Evolutionary conservation across 2,113 vertebrate species (phyloP).

Genomic region (Melanerpes formicivorus): DNA sequence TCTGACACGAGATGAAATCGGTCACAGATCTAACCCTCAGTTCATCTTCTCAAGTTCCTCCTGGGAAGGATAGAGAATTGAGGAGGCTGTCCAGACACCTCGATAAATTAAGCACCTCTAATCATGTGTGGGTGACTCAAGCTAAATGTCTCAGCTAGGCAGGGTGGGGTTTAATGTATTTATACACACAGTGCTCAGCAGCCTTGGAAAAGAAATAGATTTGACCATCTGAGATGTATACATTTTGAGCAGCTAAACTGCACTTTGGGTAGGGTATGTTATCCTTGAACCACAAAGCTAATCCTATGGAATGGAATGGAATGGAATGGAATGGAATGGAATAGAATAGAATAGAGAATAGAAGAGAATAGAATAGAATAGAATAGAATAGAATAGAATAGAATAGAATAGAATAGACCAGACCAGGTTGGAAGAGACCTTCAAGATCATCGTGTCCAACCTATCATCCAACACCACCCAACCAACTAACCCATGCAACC

Average conservation of each 20-base stretch:
- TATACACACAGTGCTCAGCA: background rate
- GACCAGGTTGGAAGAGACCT: no score
- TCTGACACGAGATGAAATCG: background rate
- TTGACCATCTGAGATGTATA: background rate
- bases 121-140: background rate
- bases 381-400: no score
- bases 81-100: background rate
- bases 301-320: background rate
- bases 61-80: background rate
- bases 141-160: background rate
- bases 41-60: background rate
- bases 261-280: background rate
- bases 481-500: no score
- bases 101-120: background rate
- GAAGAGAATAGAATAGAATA: no score
- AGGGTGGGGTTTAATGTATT: background rate
- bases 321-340: no score
- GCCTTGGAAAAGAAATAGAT: background rate
- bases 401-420: no score
- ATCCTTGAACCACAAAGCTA: background rate
- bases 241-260: background rate
- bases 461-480: no score
- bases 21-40: background rate
- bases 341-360: no score
- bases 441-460: no score